Conservation (phyloP, 2,888 invertebrate species). For the Seira musarum region DNA sequence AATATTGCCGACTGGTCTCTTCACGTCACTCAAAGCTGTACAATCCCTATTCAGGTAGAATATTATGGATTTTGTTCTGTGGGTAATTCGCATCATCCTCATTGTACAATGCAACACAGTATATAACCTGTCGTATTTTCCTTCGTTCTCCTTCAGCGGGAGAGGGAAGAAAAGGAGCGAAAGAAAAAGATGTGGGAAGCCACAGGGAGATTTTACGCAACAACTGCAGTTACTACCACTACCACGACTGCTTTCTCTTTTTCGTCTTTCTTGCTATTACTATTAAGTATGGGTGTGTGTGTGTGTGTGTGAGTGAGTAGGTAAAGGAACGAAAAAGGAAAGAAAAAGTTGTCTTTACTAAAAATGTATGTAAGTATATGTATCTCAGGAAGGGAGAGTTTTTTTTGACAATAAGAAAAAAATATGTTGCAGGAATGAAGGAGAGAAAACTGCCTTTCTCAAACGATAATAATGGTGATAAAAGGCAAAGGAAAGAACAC, state of each 20-base stretch:
- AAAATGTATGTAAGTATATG: background rate
- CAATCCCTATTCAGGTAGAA: background rate
- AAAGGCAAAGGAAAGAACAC: background rate
- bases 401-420: constrained; percentile 1
- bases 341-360: background rate
- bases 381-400: too few relatives aligned
- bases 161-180: background rate
- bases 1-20: too few relatives aligned
- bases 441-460: background rate
- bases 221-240: background rate
- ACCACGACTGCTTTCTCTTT: background rate
- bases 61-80: background rate
- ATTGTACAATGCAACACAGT: background rate
- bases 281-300: too few relatives aligned
- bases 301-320: too few relatives aligned
- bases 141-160: background rate
- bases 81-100: background rate
- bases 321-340: background rate
- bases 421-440: background rate
- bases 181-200: constrained; percentile 7
- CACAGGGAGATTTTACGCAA: constrained; percentile 15
- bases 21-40: too few relatives aligned
- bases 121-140: background rate
- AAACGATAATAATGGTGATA: background rate
- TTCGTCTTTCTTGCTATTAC: background rate